phyloP scores from a whole-genome alignment of 2,888 invertebrate species.

The Leptopilina myrica region DNA sequence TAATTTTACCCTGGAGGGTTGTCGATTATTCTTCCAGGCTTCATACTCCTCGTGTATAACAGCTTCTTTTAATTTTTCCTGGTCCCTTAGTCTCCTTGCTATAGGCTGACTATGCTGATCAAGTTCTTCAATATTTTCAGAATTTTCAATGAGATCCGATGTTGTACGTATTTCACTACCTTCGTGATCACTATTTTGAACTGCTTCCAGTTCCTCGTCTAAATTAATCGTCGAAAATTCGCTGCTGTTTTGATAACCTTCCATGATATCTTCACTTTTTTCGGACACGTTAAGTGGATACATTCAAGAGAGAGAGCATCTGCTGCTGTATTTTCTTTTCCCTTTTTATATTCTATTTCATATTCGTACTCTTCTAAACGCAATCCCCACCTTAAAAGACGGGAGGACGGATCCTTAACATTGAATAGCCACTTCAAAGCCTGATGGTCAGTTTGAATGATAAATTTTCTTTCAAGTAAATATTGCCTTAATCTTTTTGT shows the following conservation, averaged over 20 bases:
- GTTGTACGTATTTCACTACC: background rate
- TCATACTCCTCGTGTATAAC: background rate
- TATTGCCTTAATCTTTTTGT: background rate
- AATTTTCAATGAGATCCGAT: background rate
- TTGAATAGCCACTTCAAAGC: background rate
- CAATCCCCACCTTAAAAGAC: constrained; percentile 65
- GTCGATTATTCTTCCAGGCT: background rate
- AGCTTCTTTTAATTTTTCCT: background rate
- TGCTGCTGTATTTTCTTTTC: constrained; percentile 63
- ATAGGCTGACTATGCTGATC: background rate
- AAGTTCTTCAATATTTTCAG: background rate
- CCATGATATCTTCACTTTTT: background rate
- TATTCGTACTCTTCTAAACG: constrained; percentile 67
- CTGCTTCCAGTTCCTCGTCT: background rate
- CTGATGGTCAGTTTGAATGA: background rate
- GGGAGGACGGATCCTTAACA: constrained; percentile 58
- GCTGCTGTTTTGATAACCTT: background rate
- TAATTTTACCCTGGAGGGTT: background rate
- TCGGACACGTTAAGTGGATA: background rate
- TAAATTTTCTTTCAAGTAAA: background rate
- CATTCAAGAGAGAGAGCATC: constrained; percentile 60
- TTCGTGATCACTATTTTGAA: too few relatives aligned
- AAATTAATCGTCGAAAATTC: background rate
- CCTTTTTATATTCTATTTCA: constrained; percentile 64
- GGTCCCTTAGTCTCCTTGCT: background rate